Base-by-base conservation (phyloP, 2,797 vertebrate species). In the Sternarchorhynchus goeldii region DNA sequence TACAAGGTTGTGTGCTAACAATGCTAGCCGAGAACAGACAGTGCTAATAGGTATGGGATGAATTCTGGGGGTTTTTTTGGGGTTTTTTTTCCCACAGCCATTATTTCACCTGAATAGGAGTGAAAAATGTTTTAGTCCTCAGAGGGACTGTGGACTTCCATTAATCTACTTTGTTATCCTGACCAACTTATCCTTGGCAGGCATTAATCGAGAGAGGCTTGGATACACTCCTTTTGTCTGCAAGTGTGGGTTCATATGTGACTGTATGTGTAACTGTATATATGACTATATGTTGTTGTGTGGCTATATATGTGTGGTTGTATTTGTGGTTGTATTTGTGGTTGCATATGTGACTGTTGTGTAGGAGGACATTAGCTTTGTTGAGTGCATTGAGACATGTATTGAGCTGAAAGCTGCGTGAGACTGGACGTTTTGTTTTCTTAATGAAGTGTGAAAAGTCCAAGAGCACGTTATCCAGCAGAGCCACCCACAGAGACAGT, bases 1-100 rank as follows among this genome's bases (percentile, higher is more conserved):
- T 64, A 5, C 68, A 57, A 20, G 67, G 55, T 55, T 69, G 67
- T 34, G 32, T 78, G 50, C 20, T 8, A 65, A 72, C 8, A 65
- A 72, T 4, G 14, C 69, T 21, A 66, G 21, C 31, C 36, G 41
- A 58, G 76, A 39, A 63, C 63, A 50, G 50, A 57, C 4, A 39
- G 62, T 72, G 12, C 60, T 58, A 78, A 73, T 78, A 60, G 34
- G 20, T 21, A 59, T 3, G n/a, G 7, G n/a, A 45, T 14, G 31
- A n/a, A 20, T 20, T 57, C 14, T 8, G 6, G 6, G 6, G 6
- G 45, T 50, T 50, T 25, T 25, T 25, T 25, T 25, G 0, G 25
- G 0, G 0, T n/a, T 57, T 57, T 55, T 55, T 57, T 20, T 57
- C 59, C 59, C 0, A 6, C 60, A 1, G 4, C 25, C 29, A 6